phyloP scores from a whole-genome alignment of 2,888 invertebrate genomes.

The Ctena decussata region DNA sequence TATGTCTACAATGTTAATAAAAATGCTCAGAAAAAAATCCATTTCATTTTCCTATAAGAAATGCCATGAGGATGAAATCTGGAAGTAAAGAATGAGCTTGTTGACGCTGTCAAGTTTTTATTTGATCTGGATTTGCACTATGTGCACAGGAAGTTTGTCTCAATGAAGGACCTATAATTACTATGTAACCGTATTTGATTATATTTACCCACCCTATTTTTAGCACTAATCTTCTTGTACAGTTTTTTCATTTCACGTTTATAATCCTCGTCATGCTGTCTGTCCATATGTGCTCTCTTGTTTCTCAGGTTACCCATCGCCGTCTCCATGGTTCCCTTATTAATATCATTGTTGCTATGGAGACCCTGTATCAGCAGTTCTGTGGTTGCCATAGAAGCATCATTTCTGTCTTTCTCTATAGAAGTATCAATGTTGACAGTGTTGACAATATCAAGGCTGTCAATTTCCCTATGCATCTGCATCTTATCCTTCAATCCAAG shows the following conservation, averaged over 20 bases:
- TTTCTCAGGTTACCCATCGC: conserved; percentile 48
- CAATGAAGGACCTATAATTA: too few species aligned
- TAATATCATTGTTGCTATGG: conserved; percentile 81
- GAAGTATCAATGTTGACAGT: conserved; percentile 82
- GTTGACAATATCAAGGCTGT: conserved; percentile 81
- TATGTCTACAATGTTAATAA: too few species aligned
- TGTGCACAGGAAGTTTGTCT: too few species aligned
- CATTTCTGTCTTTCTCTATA: conserved; percentile 82
- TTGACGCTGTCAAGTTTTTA: too few species aligned
- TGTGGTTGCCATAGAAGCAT: conserved; percentile 76
- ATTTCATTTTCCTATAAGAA: too few species aligned
- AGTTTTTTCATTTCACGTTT: conserved; percentile 79
- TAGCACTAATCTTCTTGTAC: conserved; percentile 79
- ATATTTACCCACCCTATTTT: conserved; percentile 83
- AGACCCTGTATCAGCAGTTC: conserved; percentile 77
- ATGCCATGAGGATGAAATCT: too few species aligned
- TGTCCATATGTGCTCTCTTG: conserved; percentile 72
- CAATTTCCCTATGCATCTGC: conserved; percentile 82
- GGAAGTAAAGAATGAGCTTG: too few species aligned
- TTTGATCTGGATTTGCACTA: too few species aligned
- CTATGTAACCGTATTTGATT: too few species aligned
- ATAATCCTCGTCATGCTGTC: conserved; percentile 77
- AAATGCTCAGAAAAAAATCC: too few species aligned
- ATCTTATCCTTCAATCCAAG: conserved; percentile 81
- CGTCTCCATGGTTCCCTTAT: conserved; percentile 71